phyloP scores from a whole-genome alignment of 1,140 invertebrate species.

The Musca domestica region DNA sequence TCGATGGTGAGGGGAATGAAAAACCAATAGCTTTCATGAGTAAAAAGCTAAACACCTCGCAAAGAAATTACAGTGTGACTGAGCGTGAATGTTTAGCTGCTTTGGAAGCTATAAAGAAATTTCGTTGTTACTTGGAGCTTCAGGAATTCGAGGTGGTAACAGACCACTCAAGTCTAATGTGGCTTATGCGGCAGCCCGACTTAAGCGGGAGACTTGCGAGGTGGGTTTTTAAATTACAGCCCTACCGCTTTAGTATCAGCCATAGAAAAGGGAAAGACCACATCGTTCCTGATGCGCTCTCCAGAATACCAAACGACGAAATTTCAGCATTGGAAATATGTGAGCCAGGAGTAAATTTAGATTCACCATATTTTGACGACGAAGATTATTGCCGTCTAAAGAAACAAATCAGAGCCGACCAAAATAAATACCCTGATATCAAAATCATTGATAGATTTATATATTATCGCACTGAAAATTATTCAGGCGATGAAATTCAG shows the following conservation, averaged over 20 bases:
- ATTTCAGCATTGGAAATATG: not conserved
- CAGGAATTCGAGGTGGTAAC: conserved; percentile 49
- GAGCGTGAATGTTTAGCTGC: conserved; percentile 26
- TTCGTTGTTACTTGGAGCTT: conserved; percentile 52
- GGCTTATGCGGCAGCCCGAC: conserved; percentile 51
- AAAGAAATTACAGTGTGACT: conserved; percentile 26
- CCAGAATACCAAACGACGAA: conserved; percentile 1
- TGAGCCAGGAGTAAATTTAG: conserved; percentile 11
- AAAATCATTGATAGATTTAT: conserved; percentile 9
- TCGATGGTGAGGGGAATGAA: conserved; percentile 26
- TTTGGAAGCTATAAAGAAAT: conserved; percentile 36
- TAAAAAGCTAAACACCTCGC: conserved; percentile 20
- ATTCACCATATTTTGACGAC: not conserved
- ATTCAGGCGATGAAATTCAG: not conserved
- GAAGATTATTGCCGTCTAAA: conserved; percentile 8
- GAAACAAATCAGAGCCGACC: not conserved
- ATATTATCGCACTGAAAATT: conserved; percentile 12
- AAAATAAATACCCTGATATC: conserved; percentile 16
- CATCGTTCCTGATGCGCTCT: conserved; percentile 16
- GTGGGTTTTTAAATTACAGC: conserved; percentile 39
- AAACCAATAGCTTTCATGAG: conserved; percentile 22
- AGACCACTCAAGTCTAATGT: conserved; percentile 35
- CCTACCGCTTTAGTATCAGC: conserved; percentile 25
- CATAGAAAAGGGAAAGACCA: conserved; percentile 17
- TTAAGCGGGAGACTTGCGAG: conserved; percentile 37